Percentiles rank a stretch among this genome's conserved stretches.
phyloP scores from a whole-genome alignment of 37 sponge, comb jelly and placozoan genomes.

The Crambe crambe region DNA sequence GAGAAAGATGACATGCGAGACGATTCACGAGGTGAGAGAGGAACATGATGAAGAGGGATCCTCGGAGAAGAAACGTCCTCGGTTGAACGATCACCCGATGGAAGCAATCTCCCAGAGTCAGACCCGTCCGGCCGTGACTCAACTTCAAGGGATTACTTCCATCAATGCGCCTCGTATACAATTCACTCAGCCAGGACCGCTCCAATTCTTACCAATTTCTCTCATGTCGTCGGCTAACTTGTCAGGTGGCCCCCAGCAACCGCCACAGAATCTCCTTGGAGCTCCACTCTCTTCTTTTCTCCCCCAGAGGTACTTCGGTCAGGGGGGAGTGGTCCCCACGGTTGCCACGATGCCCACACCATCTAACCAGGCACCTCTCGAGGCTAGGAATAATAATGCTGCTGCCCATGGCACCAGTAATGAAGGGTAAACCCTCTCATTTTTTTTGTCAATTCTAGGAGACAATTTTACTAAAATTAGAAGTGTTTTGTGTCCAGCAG shows the following conservation, averaged over 20 bases:
- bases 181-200: neutral
- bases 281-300: neutral
- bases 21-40: slow-evolving; percentile 22
- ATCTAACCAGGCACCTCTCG: neutral
- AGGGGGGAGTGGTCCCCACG: neutral
- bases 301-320: neutral
- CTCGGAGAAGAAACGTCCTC: neutral
- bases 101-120: neutral
- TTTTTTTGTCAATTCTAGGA: neutral
- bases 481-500: too few relatives aligned
- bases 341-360: neutral
- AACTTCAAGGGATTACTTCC: neutral
- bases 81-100: neutral
- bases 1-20: slow-evolving; percentile 5
- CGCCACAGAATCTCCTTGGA: neutral
- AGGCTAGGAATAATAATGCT: neutral
- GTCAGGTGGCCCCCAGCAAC: too few relatives aligned
- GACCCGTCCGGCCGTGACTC: neutral
- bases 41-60: neutral
- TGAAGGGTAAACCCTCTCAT: neutral
- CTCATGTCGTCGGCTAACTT: neutral
- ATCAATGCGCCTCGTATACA: neutral
- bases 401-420: neutral
- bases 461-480: too few relatives aligned
- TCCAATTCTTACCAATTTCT: slow-evolving; percentile 3